Evolutionary conservation across 2,113 vertebrate genomes (phyloP), one percentile per base, ranked within the genome.

Genomic region (Syrmaticus mikado): DNA sequence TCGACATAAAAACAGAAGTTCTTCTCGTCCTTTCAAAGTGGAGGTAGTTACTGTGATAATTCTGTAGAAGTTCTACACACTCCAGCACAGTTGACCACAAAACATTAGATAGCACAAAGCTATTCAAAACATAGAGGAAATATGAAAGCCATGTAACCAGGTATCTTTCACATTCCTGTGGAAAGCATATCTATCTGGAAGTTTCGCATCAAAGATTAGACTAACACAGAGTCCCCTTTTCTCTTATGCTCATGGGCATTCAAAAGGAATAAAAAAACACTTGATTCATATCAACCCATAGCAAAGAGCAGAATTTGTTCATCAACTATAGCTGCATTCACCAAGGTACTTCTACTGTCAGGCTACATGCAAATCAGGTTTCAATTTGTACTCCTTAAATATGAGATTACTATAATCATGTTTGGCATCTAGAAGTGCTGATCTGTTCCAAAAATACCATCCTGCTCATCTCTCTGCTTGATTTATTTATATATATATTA

Each of bases 401-500:
- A 89, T 45, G 66, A 92, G 75, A 89, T 95, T 91, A 74, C 55
- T 91, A 50, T 77, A 94, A 89, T 55, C 32, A 77, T 24, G 68
- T 82, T 93, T 95, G 89, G 94, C 85, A 89, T 77, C 34, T 62
- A 87, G 41, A 96, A 94, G 52, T 7, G 11, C 34, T 70, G 77
- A 84, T 84, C 66, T 82, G 36, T 89, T 84, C 81, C 87, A 53
- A 96, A 94, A 89, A 85, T n/a, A 87, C 53, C 87, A 90, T 10
- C 71, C 86, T 93, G 90, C 84, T 94, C 8, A 77, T 36, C 15
- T 82, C 0, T 1, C 52, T 92, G 90, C 71, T 82, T 79, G 24
- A 84, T 82, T 93, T 88, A 72, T 84, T 92, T 93, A 92, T 89
- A 87, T 27, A 92, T 62, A 79, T 74, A 57, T 83, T 87, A 76